Evolutionary conservation across 2,888 invertebrate genomes (phyloP), one percentile per base, ranked within the genome.

Genomic region (Caenorhabditis sinica): DNA sequence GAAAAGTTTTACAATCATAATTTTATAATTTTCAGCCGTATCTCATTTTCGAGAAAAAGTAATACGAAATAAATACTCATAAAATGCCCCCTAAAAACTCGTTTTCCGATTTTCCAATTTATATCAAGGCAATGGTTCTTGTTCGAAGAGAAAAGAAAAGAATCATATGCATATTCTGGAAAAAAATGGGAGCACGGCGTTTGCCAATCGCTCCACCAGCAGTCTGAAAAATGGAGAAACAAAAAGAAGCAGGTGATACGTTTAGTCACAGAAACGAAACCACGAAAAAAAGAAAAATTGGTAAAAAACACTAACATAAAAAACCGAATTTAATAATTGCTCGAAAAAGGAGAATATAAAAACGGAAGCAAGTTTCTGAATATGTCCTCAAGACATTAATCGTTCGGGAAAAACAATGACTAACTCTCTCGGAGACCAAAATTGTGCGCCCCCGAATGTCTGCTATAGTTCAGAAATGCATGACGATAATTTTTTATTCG

Each of bases 401-500:
- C n/a, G 49, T 15, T 49, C n/a, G n/a, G n/a, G n/a, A 49, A 9
- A 56, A 56, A 56, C 11, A 13, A 28, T 28, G 56, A 25, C 25
- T 28, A 56, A 28, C 56, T 23, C 23, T 15, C 28, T 30, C 23
- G 30, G 45, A 33, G 11, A 23, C 9, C 36, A 56, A 61, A 15
- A 8, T 11, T 20, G 63, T 23, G 45, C 17, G 2, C n/a, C 33
- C 9, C 30, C 17, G 30, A n/a, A 8, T 6, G 8, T 33, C 1
- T 0, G 4, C 20, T 28, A 5, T 73, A 30, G 56, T 40, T 75
- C 66, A 75, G 66, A 68, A 76, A 76, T 68, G 72, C 72, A 73
- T 73, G 72, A 49, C 61, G 60, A 73, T 45, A 73, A 49, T 73
- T 73, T 60, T 49, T 49, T 61, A 61, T 73, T 73, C 72, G 28